phyloP scores from a whole-genome alignment of 1,140 invertebrate species.

The Megathymus violae region DNA sequence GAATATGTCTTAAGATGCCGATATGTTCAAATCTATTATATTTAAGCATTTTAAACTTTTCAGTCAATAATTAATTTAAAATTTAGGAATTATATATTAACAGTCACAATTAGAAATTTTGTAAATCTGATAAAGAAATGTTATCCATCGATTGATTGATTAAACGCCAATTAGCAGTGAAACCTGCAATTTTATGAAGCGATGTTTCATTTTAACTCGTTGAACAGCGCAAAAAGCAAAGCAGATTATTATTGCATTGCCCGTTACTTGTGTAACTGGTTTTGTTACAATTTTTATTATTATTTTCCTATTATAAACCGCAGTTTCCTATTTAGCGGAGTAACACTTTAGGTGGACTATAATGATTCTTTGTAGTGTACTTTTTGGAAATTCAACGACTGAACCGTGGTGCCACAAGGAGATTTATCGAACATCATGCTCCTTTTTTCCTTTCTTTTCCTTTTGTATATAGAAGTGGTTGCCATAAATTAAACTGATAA shows the following conservation, averaged over 20 bases:
- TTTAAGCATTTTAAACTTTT: no score
- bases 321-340: slow-evolving; percentile 1
- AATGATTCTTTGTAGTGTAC: slow-evolving; percentile 19
- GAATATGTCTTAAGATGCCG: no score
- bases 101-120: background rate
- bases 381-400: no score
- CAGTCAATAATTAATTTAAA: no score
- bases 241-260: slow-evolving; percentile 12
- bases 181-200: slow-evolving; percentile 13
- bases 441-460: slow-evolving; percentile 1
- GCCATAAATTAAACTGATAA: no score
- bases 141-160: slow-evolving; percentile 7
- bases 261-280: slow-evolving; percentile 13
- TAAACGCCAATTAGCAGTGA: slow-evolving; percentile 13
- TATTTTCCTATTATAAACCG: background rate
- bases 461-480: no score
- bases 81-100: background rate
- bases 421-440: background rate
- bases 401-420: no score
- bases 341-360: slow-evolving; percentile 9
- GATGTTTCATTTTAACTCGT: slow-evolving; percentile 16
- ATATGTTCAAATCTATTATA: no score
- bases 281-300: slow-evolving; percentile 5
- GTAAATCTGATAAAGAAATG: background rate
- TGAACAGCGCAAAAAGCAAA: slow-evolving; percentile 9